These are phyloP conservation scores for Danionella dracula DNA, from an alignment of 2,797 vertebrate species.

Conservation along the genomic window DNA sequence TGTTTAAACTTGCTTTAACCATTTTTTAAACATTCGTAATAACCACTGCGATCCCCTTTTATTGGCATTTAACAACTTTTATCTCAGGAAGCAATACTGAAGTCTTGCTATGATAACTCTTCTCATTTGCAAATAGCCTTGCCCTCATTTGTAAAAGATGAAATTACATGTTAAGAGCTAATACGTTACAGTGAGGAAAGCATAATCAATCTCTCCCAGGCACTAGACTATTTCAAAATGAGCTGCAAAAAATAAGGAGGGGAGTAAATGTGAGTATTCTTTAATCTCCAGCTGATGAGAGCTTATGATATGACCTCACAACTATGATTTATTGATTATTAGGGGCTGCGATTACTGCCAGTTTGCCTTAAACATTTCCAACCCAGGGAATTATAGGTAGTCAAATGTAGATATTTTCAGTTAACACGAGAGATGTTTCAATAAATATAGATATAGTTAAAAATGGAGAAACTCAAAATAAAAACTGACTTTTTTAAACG, in stretches of 20 bases:
- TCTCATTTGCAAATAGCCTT: neutral
- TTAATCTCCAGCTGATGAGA: constrained; percentile 71
- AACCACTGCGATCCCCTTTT: neutral
- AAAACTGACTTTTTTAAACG: too few species aligned
- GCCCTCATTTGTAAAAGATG: constrained; percentile 13
- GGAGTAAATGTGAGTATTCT: constrained; percentile 70
- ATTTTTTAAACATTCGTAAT: neutral
- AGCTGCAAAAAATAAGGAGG: constrained; percentile 28
- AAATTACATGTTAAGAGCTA: constrained; percentile 65
- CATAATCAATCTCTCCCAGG: constrained; percentile 70
- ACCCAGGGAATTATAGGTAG: constrained; percentile 64
- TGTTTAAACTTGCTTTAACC: neutral
- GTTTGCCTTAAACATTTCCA: constrained; percentile 83
- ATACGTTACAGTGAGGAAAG: constrained; percentile 74
- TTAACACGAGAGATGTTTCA: constrained; percentile 57
- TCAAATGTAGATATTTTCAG: constrained; percentile 43
- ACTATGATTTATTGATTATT: constrained; percentile 94
- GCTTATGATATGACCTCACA: constrained; percentile 87
- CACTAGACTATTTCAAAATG: constrained; percentile 10
- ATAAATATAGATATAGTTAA: neutral
- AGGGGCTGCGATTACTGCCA: constrained; percentile 86
- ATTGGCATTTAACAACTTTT: constrained; percentile 24
- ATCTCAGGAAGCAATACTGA: constrained; percentile 8
- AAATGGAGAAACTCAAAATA: too few species aligned
- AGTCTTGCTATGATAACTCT: neutral